Base-by-base conservation (phyloP, 2,113 vertebrate species). In the Chloropsis cyanopogon region DNA sequence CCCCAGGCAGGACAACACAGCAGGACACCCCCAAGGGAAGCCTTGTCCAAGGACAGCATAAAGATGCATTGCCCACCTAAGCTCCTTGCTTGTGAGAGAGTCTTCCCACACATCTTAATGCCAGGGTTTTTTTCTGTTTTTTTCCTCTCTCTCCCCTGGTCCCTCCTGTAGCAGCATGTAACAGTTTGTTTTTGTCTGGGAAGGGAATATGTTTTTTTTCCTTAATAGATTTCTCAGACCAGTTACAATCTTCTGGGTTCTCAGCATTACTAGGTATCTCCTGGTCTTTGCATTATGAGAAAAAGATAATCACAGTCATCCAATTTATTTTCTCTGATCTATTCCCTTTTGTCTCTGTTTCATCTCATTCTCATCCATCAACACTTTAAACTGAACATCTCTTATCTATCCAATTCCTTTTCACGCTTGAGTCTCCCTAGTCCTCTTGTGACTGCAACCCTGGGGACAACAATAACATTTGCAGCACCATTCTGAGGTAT, bases 381-480 rank as follows among this genome's bases (percentile, higher is more conserved):
- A 25, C 53, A 78, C 76, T 90, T 94, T 92, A 97, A 93, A 95
- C 88, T 78, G 86, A 96, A 80, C 52, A 68, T 78, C 80, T 83
- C 90, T 92, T 92, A 93, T 90, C 94, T 92, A 78, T 72, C 83
- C 90, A 84, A 90, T 92, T 96, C 72, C 26, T 93, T 88, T 92
- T 94, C 90, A 95, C 1, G 33, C 88, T 94, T 7, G 72, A 94
- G 56, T 90, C 90, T 95, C 94, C 71, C 69, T 31, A 33, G 31
- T 70, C 54, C 49, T 89, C 91, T 72, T 92, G 61, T 75, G 88
- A 86, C 72, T 90, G 82, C 86, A 88, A 52, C 79, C 85, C 92
- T 86, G 76, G 88, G 92, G 94, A 96, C 91, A 94, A 88, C 72
- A 93, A 25, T 86, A 95, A 93, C 88, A 90, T 96, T 83, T 94